Evolutionary conservation across 53 echinoderm and acorn worm species (phyloP).

Genomic region (Patiria pectinifera): DNA sequence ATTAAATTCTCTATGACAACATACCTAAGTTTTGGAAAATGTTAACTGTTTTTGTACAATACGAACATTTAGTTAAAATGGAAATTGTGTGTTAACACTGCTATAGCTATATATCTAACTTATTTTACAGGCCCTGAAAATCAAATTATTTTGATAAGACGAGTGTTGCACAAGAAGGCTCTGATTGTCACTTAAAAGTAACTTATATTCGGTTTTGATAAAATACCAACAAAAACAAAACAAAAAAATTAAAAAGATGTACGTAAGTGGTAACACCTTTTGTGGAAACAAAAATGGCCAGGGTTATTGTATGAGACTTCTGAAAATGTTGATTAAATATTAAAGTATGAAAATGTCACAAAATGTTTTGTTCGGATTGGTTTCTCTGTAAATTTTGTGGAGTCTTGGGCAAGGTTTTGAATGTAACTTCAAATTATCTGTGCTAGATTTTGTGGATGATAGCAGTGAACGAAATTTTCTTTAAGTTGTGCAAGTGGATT

Average conservation of each 20-base stretch:
- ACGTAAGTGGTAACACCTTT: constrained; percentile 43
- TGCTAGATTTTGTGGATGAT: no score
- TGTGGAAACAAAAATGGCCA: constrained; percentile 15
- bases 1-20: neutral
- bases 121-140: constrained; percentile 35
- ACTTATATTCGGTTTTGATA: constrained; percentile 56
- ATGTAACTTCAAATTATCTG: no score
- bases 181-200: neutral
- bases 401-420: no score
- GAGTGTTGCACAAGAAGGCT: constrained; percentile 9
- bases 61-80: neutral
- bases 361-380: neutral
- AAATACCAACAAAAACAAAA: neutral
- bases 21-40: neutral
- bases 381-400: no score
- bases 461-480: no score
- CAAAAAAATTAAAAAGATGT: no score
- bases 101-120: constrained; percentile 21
- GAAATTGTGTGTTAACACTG: constrained; percentile 30
- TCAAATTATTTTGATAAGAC: constrained; percentile 1
- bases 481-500: no score
- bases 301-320: constrained; percentile 56
- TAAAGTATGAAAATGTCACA: constrained; percentile 2
- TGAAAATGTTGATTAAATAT: constrained; percentile 56
- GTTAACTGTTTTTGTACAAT: constrained; percentile 14